Evolutionary conservation across 2,888 invertebrate genomes (phyloP), one percentile per base, ranked within the genome.

Genomic region (Pantelozetes paolii): DNA sequence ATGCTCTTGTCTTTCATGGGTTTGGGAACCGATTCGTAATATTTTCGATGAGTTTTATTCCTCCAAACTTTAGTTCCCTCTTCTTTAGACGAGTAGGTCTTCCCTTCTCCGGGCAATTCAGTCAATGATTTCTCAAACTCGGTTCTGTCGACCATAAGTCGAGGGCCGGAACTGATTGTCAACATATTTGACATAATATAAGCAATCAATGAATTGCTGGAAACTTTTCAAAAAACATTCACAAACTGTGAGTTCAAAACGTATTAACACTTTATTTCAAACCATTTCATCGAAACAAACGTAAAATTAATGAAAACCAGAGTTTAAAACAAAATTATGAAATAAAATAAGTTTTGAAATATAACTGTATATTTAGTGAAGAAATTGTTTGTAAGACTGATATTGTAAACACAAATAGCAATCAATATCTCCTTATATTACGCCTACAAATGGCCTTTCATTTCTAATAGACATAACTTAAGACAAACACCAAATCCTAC

Each of bases 91-190:
- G 67, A 26, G 32, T 30, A 36, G 2, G 57, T 23, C 30, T 23
- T 32, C 8, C 74, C 74, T 32, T 74, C 71, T n/a, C 74, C 74
- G 20, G 74, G 74, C 40, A 72, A 11, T 9, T 71, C 50, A 15
- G 13, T n/a, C 13, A 15, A 8, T n/a, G 48, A 32, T 9, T 54
- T 48, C 20, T 54, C 48, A 15, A 54, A 71, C 6, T 71, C n/a
- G n/a, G 36, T 20, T n/a, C 26, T 26, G 15, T 71, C 32, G 23
- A 32, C 48, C 20, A 71, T 32, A 26, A 71, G 30, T 3, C 54
- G 71, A 18, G 71, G 71, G 28, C 71, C 71, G 13, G 45, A 23
- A 36, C 26, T 32, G 28, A 45, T 36, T 28, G 30, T 70, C 30
- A 48, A 15, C 30, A 42, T 36, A n/a, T 18, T 45, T 36, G 48